Conservation (phyloP, 2,888 invertebrate genomes). For the Rhimphoctona megacephalus region DNA sequence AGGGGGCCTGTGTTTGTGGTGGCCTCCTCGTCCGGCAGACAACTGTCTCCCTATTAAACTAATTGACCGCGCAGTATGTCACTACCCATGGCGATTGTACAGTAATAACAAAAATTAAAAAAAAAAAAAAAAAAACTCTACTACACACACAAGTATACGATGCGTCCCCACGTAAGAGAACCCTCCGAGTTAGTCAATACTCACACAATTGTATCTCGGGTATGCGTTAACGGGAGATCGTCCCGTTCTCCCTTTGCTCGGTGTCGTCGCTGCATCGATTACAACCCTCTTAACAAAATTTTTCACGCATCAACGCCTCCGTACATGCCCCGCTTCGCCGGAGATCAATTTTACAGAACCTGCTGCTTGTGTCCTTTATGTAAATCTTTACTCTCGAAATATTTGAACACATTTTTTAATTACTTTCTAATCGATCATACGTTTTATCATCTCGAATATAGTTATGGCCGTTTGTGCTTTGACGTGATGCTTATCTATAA, state of each 20-base stretch:
- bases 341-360: constrained; percentile 54
- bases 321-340: constrained; percentile 66
- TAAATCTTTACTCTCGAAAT: neutral
- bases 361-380: neutral
- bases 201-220: neutral
- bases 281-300: constrained; percentile 76
- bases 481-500: neutral
- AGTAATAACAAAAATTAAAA: constrained; percentile 63
- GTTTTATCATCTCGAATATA: too few relatives aligned
- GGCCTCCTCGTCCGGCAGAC: constrained; percentile 75
- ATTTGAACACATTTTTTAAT: too few relatives aligned
- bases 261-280: constrained; percentile 68
- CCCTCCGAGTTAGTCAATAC: constrained; percentile 46
- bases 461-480: neutral
- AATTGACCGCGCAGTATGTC: constrained; percentile 83
- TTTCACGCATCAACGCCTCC: constrained; percentile 80
- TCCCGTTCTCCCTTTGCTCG: constrained; percentile 32
- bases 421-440: too few relatives aligned
- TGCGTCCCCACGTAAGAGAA: neutral
- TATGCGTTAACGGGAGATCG: constrained; percentile 13
- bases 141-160: constrained; percentile 63
- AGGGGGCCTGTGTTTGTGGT: constrained; percentile 33
- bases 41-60: constrained; percentile 84
- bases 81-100: constrained; percentile 76
- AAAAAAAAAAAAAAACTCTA: neutral